A percentile compares a stretch with the other conserved stretches of the same genome.
Conservation (phyloP, 1,140 invertebrate species). For the Hormaphis cornu region DNA sequence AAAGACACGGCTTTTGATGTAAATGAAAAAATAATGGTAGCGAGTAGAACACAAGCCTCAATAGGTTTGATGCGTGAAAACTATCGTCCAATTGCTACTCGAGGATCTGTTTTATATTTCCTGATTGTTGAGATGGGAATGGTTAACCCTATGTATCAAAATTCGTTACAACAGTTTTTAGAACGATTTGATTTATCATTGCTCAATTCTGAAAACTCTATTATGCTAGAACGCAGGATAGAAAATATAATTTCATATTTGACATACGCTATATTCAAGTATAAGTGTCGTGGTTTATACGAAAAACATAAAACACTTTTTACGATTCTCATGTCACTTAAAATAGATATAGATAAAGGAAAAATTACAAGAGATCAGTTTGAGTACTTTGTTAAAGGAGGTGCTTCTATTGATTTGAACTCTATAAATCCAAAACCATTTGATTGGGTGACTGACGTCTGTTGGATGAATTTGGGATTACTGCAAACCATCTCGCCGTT, state of each 20-base stretch:
- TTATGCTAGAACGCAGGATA: constrained; percentile 61
- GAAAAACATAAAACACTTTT: constrained; percentile 91
- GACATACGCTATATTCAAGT: constrained; percentile 78
- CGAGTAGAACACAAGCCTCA: constrained; percentile 56
- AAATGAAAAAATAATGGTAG: constrained; percentile 67
- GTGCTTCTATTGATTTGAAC: constrained; percentile 86
- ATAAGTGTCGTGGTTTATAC: constrained; percentile 83
- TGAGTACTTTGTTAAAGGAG: constrained; percentile 47
- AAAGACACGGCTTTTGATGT: constrained; percentile 73
- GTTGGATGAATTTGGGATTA: constrained; percentile 92
- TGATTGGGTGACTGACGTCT: constrained; percentile 89
- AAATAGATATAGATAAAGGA: not conserved
- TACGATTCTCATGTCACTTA: constrained; percentile 51
- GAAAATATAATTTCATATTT: constrained; percentile 69
- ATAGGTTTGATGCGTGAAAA: constrained; percentile 68
- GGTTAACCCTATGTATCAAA: constrained; percentile 95
- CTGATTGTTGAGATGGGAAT: constrained; percentile 83
- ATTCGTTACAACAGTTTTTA: constrained; percentile 81
- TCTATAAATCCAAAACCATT: constrained; percentile 87
- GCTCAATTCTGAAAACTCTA: constrained; percentile 72
- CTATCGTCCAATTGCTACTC: constrained; percentile 73
- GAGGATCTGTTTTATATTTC: constrained; percentile 82
- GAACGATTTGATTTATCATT: constrained; percentile 79
- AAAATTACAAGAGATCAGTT: not conserved
- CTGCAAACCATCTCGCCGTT: constrained; percentile 81